phyloP scores from a whole-genome alignment of 2,888 invertebrate genomes.

The Dolichopus griseipennis region DNA sequence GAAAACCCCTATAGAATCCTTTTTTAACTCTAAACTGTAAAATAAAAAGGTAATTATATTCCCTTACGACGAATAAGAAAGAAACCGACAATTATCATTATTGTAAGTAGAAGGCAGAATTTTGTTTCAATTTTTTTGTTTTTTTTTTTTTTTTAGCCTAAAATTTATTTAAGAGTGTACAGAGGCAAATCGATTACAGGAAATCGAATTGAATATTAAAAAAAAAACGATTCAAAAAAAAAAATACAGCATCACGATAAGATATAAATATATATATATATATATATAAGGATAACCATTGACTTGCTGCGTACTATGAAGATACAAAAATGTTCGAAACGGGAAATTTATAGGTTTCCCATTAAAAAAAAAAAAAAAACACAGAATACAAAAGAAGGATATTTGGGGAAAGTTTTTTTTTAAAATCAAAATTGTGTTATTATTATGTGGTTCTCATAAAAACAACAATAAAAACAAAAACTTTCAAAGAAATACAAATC shows the following conservation, averaged over 20 bases:
- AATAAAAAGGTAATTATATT: too few relatives aligned
- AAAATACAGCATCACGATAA: not conserved
- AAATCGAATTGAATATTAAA: not conserved
- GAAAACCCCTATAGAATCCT: too few relatives aligned
- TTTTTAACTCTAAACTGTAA: too few relatives aligned
- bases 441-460: not conserved
- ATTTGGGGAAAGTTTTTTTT: not conserved
- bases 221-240: not conserved
- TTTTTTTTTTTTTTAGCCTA: not conserved
- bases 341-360: slow-evolving; percentile 1
- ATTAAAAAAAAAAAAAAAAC: not conserved
- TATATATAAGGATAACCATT: not conserved
- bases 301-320: not conserved
- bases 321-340: not conserved
- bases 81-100: not conserved
- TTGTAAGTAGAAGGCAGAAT: not conserved
- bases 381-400: not conserved
- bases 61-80: not conserved
- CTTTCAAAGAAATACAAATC: not conserved
- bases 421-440: slow-evolving; percentile 1
- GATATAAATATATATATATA: too few relatives aligned
- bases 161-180: not conserved
- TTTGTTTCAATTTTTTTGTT: not conserved
- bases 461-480: not conserved
- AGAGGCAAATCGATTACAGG: too few relatives aligned